Base-by-base conservation (phyloP, 30 jellyfish, hydroid and myxozoan species). In the Sanderia malayensis region DNA sequence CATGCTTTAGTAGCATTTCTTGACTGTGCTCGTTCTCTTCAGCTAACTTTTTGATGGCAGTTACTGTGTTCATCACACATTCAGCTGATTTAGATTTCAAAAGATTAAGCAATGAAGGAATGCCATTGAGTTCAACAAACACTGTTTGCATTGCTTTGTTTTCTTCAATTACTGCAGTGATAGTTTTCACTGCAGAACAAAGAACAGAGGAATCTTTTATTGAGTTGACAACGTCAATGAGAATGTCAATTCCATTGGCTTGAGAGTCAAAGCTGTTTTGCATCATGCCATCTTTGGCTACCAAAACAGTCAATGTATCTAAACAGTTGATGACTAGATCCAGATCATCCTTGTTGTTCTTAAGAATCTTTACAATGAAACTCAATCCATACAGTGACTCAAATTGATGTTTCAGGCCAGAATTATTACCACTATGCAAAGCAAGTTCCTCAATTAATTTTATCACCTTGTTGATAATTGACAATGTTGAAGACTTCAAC, bases 381-480 rank as follows among this genome's bases (percentile, higher is more conserved):
- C 26, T 29, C 47, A 76, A n/a, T 7, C 87, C 87, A 63, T 31
- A 11, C 41, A 76, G 63, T n/a, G 55, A 75, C 31, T 61, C 87
- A 62, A 76, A 27, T 45, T n/a, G 22, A 21, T 44, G 80, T 49
- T 76, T 76, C 4, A 76, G 29, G 1, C 62, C 87, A 31, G 13
- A 4, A 37, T 37, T 37, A 49, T 62, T n/a, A n/a, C 87, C 87
- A 23, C 67, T 73, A 61, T 63, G 63, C 63, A 19, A 17, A 27
- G 87, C 87, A 22, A 76, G 80, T 57, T 59, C 62, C 70, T 75
- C 87, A 28, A 76, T 25, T 20, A 76, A 22, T 21, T 45, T 63
- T 1, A 76, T 67, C 3, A 75, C 46, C 25, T 76, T 76, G 2
- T 61, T 55, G 57, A 29, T 61, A 20, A 62, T 76, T 46, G 79